These are phyloP conservation scores for Andrena chrysosceles DNA, from an alignment of 2,888 invertebrate species.

Conservation along the genomic window DNA sequence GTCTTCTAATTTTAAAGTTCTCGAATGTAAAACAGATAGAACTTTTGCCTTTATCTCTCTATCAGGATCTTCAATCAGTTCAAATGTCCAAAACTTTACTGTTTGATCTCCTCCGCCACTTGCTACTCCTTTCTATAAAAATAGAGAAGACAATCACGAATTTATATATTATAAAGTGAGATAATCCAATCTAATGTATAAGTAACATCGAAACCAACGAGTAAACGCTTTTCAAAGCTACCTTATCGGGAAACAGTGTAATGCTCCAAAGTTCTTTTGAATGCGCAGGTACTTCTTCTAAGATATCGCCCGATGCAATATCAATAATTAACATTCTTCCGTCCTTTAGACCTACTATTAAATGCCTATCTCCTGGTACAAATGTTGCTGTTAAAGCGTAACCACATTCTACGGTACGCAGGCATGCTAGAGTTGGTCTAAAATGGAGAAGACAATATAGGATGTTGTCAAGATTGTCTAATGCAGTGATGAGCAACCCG, in stretches of 20 bases:
- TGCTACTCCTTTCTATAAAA: constrained; percentile 88
- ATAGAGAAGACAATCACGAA: constrained; percentile 4
- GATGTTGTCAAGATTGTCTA: not conserved
- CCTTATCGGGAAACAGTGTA: constrained; percentile 92
- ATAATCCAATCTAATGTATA: constrained; percentile 33
- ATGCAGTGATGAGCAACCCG: too few species aligned
- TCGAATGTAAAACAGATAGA: constrained; percentile 91
- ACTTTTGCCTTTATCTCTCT: constrained; percentile 89
- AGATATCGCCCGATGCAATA: constrained; percentile 91
- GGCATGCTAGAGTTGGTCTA: constrained; percentile 87
- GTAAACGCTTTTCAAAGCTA: constrained; percentile 80
- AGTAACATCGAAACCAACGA: constrained; percentile 2
- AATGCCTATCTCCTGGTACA: constrained; percentile 96
- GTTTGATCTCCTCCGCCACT: constrained; percentile 96
- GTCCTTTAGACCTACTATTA: constrained; percentile 94
- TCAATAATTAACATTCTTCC: constrained; percentile 94
- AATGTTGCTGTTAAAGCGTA: constrained; percentile 92
- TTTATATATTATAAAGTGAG: constrained; percentile 31
- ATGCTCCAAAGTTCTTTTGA: constrained; percentile 92
- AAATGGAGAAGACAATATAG: constrained; percentile 55
- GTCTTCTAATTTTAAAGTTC: constrained; percentile 95
- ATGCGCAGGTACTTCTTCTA: constrained; percentile 95
- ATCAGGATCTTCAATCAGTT: constrained; percentile 90
- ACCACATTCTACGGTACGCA: constrained; percentile 88
- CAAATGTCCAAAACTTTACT: constrained; percentile 97